These are phyloP conservation scores for Panorpa germanica DNA, from an alignment of 2,888 invertebrate species.

Conservation along the genomic window DNA sequence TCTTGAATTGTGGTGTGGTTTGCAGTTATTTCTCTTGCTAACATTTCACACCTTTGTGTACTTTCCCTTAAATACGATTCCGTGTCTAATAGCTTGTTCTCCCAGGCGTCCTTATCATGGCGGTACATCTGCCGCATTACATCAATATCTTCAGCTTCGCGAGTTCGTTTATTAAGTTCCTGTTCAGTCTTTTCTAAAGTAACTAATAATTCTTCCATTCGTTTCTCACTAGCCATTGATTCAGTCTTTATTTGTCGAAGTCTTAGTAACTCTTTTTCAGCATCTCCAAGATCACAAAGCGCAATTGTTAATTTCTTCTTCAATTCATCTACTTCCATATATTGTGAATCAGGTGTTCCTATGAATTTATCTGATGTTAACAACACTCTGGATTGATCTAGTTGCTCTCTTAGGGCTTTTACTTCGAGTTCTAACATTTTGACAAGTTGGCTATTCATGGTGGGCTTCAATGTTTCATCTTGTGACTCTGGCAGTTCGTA, in stretches of 20 bases:
- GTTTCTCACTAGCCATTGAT: slow-evolving; percentile 47
- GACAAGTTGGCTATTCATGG: slow-evolving; percentile 18
- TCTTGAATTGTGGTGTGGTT: slow-evolving; percentile 45
- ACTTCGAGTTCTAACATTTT: too few species aligned
- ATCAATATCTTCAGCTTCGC: slow-evolving; percentile 46
- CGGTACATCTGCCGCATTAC: slow-evolving; percentile 37
- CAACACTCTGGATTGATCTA: slow-evolving; percentile 25
- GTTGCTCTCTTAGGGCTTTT: slow-evolving; percentile 28
- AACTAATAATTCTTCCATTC: slow-evolving; percentile 57
- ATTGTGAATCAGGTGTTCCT: slow-evolving; percentile 40
- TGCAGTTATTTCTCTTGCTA: slow-evolving; percentile 43
- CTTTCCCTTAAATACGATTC: slow-evolving; percentile 48
- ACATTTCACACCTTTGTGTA: slow-evolving; percentile 39
- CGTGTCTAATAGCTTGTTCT: slow-evolving; percentile 42
- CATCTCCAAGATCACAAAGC: slow-evolving; percentile 37
- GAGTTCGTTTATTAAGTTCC: slow-evolving; percentile 47
- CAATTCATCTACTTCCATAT: slow-evolving; percentile 46
- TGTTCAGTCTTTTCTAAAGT: slow-evolving; percentile 62
- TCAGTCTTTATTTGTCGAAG: slow-evolving; percentile 51
- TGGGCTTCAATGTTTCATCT: too few species aligned
- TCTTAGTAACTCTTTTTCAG: slow-evolving; percentile 54
- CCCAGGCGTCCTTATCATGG: slow-evolving; percentile 47
- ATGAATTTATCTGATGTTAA: slow-evolving; percentile 26
- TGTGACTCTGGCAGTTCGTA: slow-evolving; percentile 20
- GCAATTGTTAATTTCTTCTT: slow-evolving; percentile 47